phyloP scores from a whole-genome alignment of 2,797 vertebrate species.

The Crenichthys baileyi region DNA sequence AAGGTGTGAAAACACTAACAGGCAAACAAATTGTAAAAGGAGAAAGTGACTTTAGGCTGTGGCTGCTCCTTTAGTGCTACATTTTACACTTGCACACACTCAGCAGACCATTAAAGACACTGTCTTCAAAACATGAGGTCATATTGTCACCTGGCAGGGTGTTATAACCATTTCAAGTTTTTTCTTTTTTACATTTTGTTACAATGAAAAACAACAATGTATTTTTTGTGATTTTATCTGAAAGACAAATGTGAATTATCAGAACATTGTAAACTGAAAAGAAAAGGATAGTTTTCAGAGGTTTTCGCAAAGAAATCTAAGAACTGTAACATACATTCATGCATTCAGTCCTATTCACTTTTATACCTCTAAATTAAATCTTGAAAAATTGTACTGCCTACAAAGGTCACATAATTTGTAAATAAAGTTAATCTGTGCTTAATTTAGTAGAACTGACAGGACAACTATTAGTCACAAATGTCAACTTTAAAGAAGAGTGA shows the following conservation, averaged over 20 bases:
- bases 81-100: conserved; percentile 14
- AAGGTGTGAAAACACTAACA: conserved; percentile 39
- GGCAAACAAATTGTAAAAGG: conserved; percentile 29
- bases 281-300: no score
- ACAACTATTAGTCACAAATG: not conserved
- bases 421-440: not conserved
- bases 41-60: conserved; percentile 28
- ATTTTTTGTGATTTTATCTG: not conserved
- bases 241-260: not conserved
- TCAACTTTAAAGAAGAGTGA: not conserved
- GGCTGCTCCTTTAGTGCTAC: conserved; percentile 37
- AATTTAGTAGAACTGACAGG: not conserved
- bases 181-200: not conserved
- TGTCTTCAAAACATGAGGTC: conserved; percentile 49
- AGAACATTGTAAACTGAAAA: no score
- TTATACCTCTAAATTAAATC: not conserved
- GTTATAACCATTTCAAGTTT: conserved; percentile 18
- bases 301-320: no score
- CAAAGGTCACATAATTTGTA: not conserved
- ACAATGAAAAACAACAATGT: not conserved
- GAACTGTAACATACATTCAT: no score
- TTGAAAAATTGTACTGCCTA: not conserved
- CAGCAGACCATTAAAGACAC: conserved; percentile 36
- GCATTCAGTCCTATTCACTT: not conserved
- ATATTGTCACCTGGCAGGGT: conserved; percentile 53